Evolutionary conservation across 1,140 invertebrate genomes (phyloP).

Genomic region (Diorhabda sublineata): DNA sequence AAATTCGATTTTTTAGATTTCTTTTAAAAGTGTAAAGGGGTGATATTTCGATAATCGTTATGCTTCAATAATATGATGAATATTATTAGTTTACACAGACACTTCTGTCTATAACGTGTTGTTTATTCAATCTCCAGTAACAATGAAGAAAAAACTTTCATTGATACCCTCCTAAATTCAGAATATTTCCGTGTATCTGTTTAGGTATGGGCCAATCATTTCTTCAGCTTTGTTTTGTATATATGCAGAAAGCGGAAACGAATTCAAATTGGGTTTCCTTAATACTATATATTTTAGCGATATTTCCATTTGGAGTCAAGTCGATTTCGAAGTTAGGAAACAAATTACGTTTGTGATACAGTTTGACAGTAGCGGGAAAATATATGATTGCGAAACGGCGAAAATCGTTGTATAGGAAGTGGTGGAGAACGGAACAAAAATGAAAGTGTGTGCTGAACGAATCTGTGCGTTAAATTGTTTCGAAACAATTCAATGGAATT

Average conservation of each 20-base stretch:
- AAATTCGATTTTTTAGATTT: too few relatives aligned
- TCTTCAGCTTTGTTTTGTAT: slow-evolving; percentile 25
- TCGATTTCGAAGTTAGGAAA: slow-evolving; percentile 33
- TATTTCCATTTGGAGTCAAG: slow-evolving; percentile 32
- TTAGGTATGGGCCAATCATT: slow-evolving; percentile 25
- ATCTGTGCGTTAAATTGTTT: slow-evolving; percentile 12
- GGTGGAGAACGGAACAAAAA: background rate
- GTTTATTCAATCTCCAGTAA: too few relatives aligned
- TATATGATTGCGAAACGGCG: slow-evolving; percentile 15
- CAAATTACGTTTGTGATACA: slow-evolving; percentile 37
- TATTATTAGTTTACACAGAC: too few relatives aligned
- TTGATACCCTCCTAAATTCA: slow-evolving; percentile 11
- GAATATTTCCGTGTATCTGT: slow-evolving; percentile 33
- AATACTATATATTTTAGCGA: slow-evolving; percentile 33
- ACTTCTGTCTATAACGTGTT: too few relatives aligned
- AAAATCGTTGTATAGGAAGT: background rate
- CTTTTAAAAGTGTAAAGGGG: too few relatives aligned
- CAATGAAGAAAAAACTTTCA: too few relatives aligned
- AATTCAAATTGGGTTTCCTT: slow-evolving; percentile 32
- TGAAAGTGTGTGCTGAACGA: background rate
- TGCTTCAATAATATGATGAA: too few relatives aligned
- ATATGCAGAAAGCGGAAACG: slow-evolving; percentile 28
- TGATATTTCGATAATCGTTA: too few relatives aligned
- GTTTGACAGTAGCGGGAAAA: slow-evolving; percentile 33
- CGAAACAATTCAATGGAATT: background rate